Base-by-base conservation (phyloP, 2,888 invertebrate genomes). In the Pristionchus fissidentatus region DNA sequence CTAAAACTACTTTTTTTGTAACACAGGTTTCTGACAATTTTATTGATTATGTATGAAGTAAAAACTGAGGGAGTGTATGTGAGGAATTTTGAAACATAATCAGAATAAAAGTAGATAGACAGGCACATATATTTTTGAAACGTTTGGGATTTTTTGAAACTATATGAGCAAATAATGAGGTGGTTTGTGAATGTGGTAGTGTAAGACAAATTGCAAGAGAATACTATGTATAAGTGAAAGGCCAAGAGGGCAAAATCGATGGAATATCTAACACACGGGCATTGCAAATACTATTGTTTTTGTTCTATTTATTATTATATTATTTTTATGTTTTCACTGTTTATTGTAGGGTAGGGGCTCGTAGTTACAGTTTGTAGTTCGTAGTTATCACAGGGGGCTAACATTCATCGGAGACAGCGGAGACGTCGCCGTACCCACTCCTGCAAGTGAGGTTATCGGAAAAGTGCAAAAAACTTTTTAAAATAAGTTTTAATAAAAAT, bases 191-290 rank as follows among this genome's bases (percentile, higher is more conserved):
- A 70, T 70, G 70, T 41, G 41, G 1, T 8, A 43, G 70, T 41
- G 70, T 38, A 70, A 70, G 35, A 29, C 10, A 26, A 70, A 70
- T 70, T 70, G 70, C 70, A 70, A 70, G 70, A 70, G 70, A 66
- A 70, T 70, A 70, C 70, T 70, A 70, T 41, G 70, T 70, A n/a
- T n/a, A 70, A 70, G 70, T 70, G 70, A 70, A 70, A 70, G 70
- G 70, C 70, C 70, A 70, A 41, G 41, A 41, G 70, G 70, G 66
- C 41, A 26, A 41, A n/a, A n/a, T n/a, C n/a, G n/a, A n/a, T n/a
- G n/a, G n/a, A n/a, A n/a, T n/a, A n/a, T n/a, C n/a, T n/a, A n/a
- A n/a, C n/a, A n/a, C n/a, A n/a, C 0, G 70, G 19, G 43, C 41
- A 41, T 15, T 26, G 70, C n/a, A n/a, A n/a, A n/a, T 70, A 70